Percentiles rank a stretch among this genome's conserved stretches.
Evolutionary conservation across 2,797 vertebrate species (phyloP).

Genomic region (Odontamblyopus rebecca): DNA sequence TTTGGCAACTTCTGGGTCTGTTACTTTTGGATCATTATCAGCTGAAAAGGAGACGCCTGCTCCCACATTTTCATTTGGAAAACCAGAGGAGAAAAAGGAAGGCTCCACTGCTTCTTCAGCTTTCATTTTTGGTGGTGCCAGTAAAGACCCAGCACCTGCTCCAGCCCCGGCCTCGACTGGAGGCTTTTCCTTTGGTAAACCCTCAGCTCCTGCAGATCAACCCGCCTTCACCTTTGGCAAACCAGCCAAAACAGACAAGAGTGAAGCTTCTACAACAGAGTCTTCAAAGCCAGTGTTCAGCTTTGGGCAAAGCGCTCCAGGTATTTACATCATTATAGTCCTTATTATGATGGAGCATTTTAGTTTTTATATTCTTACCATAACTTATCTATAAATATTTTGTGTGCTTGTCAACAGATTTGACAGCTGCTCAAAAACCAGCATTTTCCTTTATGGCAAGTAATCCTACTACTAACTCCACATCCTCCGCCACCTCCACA

Average conservation of each 20-base stretch:
- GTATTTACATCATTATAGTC: conserved; percentile 40
- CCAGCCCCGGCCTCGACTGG: conserved; percentile 29
- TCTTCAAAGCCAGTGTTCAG: conserved; percentile 75
- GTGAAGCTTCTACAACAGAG: conserved; percentile 62
- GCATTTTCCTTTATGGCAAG: conserved; percentile 84
- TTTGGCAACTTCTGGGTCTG: conserved; percentile 41
- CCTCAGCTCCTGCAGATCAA: conserved; percentile 79
- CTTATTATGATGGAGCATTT: neutral
- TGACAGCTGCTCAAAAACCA: conserved; percentile 79
- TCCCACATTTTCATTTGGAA: conserved; percentile 82
- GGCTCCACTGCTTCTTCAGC: conserved; percentile 29
- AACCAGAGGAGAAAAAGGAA: conserved; percentile 84
- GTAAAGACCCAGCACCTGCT: conserved; percentile 79
- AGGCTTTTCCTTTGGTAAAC: conserved; percentile 83
- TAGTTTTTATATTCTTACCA: neutral
- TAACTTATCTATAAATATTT: neutral
- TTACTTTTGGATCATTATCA: conserved; percentile 60
- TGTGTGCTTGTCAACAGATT: conserved; percentile 71
- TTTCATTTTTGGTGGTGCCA: conserved; percentile 75
- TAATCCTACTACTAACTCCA: conserved; percentile 70
- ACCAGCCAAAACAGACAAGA: conserved; percentile 56
- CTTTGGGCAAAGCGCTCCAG: conserved; percentile 82
- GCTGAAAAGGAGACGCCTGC: conserved; percentile 72
- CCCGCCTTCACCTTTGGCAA: conserved; percentile 75
- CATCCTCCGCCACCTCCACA: conserved; percentile 69